These are phyloP conservation scores for Nibea albiflora DNA, from an alignment of 2,113 vertebrate species.

Conservation along the genomic window DNA sequence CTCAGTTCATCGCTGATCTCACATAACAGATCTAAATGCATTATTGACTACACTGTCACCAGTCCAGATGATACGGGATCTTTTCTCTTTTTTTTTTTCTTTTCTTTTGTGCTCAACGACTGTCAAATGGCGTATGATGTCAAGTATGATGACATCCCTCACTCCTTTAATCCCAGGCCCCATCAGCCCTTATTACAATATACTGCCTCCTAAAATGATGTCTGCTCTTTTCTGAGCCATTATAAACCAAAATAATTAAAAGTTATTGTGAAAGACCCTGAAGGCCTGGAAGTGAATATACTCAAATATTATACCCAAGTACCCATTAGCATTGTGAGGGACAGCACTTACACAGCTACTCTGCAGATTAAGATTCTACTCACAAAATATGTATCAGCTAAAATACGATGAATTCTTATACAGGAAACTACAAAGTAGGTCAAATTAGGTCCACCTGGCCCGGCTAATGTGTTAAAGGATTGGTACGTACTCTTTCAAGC, in stretches of 20 bases:
- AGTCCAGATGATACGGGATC: neutral
- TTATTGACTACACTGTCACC: constrained; percentile 9
- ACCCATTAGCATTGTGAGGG: too few relatives aligned
- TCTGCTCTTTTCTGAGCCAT: neutral
- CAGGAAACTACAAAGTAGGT: neutral
- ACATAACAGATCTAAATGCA: neutral
- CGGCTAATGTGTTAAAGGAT: neutral
- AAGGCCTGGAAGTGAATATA: neutral
- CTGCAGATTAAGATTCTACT: neutral
- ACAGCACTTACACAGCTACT: too few relatives aligned
- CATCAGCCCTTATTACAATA: neutral
- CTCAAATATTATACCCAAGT: too few relatives aligned
- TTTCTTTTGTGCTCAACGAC: neutral
- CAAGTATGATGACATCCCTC: neutral
- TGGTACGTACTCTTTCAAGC: too few relatives aligned
- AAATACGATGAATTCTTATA: neutral
- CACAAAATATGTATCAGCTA: neutral
- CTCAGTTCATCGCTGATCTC: neutral
- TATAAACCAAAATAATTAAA: neutral
- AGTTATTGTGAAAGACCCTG: neutral
- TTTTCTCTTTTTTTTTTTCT: neutral
- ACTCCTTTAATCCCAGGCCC: neutral
- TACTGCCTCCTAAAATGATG: neutral
- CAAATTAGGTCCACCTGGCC: neutral
- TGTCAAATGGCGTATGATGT: neutral